Evolutionary conservation across 2,797 vertebrate species (phyloP), one percentile per base, ranked within the genome.

Genomic region (Danio kyathit): DNA sequence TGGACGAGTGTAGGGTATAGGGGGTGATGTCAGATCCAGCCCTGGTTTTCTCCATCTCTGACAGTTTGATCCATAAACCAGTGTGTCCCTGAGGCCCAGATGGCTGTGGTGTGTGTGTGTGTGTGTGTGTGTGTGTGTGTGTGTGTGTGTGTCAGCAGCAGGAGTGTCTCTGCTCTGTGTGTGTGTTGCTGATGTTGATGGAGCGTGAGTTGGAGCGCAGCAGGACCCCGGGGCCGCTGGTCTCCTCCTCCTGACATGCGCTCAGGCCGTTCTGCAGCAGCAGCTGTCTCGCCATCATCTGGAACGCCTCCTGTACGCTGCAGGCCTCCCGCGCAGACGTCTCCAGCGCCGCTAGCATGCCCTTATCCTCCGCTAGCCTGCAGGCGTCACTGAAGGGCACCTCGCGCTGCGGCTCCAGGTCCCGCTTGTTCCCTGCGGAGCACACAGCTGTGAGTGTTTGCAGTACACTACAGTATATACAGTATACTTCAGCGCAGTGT

Each of bases 281-380:
- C 61, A 99, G 92, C 92, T 98, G 97, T 54, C 92, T 94, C 9
- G 97, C 96, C 96, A 99, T 97, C 69, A 99, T 90, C 1, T 76
- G 59, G 65, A 99, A 99, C 63, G 97, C 97, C 4, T 97, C 95
- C 0, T 99, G 96, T 43, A 99, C 92, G 72, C 99, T 98, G 87
- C 94, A 94, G n/a, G 95, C 94, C 84, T 97, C 96, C 86, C 98
- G 97, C 76, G 97, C 98, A 0, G 97, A 99, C 0, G 97, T 99
- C 88, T 99, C 98, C 86, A 99, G 74, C 8, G 96, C 97, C 0
- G 97, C 97, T 11, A 98, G 90, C 52, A 96, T 92, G 8, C 92
- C 87, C 0, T 94, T 88, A 74, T 96, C 95, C 89, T 98, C 97
- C 0, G 97, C 97, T 86, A 98, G 86, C 0, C 94, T 95, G 87